phyloP scores from a whole-genome alignment of 2,797 vertebrate genomes.

The Danio aesculapii region DNA sequence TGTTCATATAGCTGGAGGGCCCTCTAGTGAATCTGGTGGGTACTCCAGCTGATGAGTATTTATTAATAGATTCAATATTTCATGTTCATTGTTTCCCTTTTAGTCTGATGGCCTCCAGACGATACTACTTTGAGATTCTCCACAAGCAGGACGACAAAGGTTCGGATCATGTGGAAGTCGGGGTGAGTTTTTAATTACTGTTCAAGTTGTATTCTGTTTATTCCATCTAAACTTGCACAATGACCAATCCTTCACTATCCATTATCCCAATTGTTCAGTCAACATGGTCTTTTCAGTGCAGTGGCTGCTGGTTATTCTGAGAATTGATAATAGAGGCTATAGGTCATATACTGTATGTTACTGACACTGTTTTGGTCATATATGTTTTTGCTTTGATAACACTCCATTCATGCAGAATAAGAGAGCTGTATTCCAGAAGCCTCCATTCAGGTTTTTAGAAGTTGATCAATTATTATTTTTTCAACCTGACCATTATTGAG shows the following conservation, averaged over 20 bases:
- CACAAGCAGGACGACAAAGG: slow-evolving; percentile 97
- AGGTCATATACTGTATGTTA: not conserved
- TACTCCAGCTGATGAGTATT: no score
- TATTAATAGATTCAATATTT: not conserved
- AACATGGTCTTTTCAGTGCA: slow-evolving; percentile 7
- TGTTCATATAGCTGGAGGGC: no score
- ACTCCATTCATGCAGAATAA: not conserved
- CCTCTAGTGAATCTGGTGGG: no score
- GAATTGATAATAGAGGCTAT: not conserved
- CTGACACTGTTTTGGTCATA: not conserved
- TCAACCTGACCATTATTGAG: not conserved
- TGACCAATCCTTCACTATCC: slow-evolving; percentile 7
- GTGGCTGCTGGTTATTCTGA: not conserved
- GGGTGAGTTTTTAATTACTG: slow-evolving; percentile 82
- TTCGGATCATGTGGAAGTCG: slow-evolving; percentile 97
- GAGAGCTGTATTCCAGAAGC: not conserved
- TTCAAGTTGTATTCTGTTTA: not conserved
- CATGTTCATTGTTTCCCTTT: slow-evolving; percentile 46
- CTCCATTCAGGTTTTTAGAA: not conserved
- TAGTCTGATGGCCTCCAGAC: slow-evolving; percentile 90
- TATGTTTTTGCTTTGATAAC: slow-evolving; percentile 16
- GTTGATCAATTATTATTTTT: not conserved
- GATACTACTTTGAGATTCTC: slow-evolving; percentile 97
- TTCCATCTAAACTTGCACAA: not conserved
- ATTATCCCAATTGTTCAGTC: not conserved